Conservation (phyloP, 2,797 vertebrate genomes). For the Accipiter minullus region DNA sequence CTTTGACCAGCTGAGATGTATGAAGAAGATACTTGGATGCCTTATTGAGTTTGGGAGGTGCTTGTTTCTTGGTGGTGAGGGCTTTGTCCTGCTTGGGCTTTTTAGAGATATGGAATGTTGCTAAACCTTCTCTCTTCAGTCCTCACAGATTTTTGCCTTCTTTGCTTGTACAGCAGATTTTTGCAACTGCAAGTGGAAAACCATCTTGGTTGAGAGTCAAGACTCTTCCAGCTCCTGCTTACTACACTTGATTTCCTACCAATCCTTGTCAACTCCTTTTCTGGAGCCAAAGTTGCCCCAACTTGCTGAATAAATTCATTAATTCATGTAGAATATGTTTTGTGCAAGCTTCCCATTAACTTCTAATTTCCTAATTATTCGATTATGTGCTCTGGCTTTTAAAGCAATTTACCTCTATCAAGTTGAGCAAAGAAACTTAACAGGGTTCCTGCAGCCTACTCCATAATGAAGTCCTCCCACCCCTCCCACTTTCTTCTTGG, state of each 20-base stretch:
- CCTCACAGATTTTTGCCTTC: background rate
- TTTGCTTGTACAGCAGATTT: background rate
- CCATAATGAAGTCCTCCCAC: background rate
- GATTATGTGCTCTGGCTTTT: background rate
- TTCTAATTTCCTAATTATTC: background rate
- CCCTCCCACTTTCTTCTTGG: background rate
- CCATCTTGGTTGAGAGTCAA: background rate
- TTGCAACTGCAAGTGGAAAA: background rate
- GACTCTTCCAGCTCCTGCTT: background rate
- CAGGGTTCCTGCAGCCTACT: background rate
- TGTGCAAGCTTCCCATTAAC: background rate
- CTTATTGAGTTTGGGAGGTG: background rate
- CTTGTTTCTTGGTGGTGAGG: background rate
- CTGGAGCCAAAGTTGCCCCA: background rate
- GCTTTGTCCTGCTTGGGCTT: background rate
- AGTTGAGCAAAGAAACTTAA: background rate
- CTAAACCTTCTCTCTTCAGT: background rate
- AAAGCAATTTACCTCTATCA: background rate
- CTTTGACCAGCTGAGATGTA: background rate
- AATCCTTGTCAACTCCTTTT: background rate
- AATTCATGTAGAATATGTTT: background rate
- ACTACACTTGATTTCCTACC: background rate
- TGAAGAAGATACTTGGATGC: background rate
- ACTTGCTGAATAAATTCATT: background rate
- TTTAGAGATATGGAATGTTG: background rate